phyloP scores from a whole-genome alignment of 2,888 invertebrate species.

The Uropetala carovei region DNA sequence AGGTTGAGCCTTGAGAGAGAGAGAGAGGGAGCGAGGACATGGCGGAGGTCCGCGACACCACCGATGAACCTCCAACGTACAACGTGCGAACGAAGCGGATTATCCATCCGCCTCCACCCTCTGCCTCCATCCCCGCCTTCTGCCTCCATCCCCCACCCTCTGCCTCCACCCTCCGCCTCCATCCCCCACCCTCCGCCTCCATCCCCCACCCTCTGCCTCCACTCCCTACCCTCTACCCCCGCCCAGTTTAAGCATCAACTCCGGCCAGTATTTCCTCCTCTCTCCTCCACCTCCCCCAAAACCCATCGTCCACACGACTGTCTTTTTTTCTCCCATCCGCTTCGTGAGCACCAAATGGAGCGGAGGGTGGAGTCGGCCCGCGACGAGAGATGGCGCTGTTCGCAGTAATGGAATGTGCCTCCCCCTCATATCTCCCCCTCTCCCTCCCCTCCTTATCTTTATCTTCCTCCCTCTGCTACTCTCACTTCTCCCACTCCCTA shows the following conservation, averaged over 20 bases:
- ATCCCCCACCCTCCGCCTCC: too few relatives aligned
- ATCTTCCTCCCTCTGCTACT: neutral
- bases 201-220: neutral
- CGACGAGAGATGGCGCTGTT: neutral
- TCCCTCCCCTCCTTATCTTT: neutral
- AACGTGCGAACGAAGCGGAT: constrained; percentile 13
- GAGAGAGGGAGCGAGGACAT: neutral
- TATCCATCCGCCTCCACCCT: neutral
- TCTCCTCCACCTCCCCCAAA: neutral
- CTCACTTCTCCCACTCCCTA: too few relatives aligned
- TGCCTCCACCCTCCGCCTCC: neutral
- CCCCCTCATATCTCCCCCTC: neutral
- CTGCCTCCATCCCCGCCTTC: too few relatives aligned
- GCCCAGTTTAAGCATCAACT: neutral
- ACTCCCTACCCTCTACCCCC: too few relatives aligned
- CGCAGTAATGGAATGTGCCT: neutral
- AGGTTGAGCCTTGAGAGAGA: neutral
- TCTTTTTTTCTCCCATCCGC: neutral
- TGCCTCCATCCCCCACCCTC: too few relatives aligned
- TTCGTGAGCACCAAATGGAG: constrained; percentile 11
- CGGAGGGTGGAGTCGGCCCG: neutral
- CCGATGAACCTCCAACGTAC: neutral
- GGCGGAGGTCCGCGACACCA: too few relatives aligned
- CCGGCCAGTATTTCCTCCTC: neutral
- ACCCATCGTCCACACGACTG: neutral